These are phyloP conservation scores for Aeoliscus strigatus DNA, from an alignment of 2,797 vertebrate genomes.

Conservation along the genomic window DNA sequence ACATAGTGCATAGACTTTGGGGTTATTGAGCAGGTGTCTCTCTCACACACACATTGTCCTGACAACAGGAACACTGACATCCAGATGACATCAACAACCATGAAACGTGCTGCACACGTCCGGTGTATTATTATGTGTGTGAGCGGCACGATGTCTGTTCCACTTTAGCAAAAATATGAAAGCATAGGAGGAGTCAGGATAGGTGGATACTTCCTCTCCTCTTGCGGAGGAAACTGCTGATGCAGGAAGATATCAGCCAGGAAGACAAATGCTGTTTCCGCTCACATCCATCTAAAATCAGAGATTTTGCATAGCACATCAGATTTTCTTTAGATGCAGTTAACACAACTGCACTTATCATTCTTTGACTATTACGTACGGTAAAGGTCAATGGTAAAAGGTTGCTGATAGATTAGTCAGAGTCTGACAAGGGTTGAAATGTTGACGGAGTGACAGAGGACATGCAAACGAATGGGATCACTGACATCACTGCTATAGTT, in stretches of 20 bases:
- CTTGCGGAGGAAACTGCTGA: slow-evolving; percentile 46
- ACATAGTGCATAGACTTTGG: too few species aligned
- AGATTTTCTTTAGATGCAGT: not conserved
- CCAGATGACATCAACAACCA: slow-evolving; percentile 38
- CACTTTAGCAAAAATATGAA: slow-evolving; percentile 47
- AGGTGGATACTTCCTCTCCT: slow-evolving; percentile 66
- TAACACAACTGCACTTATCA: not conserved
- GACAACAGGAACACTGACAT: slow-evolving; percentile 59
- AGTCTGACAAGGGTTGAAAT: not conserved
- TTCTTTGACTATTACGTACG: not conserved
- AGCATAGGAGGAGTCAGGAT: slow-evolving; percentile 55
- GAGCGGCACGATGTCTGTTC: slow-evolving; percentile 26
- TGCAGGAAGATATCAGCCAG: slow-evolving; percentile 21
- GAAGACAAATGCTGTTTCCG: too few species aligned
- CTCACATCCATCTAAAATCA: not conserved
- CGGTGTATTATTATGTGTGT: slow-evolving; percentile 30
- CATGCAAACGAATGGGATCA: too few species aligned
- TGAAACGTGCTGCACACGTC: slow-evolving; percentile 38
- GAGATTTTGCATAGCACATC: not conserved
- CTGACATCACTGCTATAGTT: too few species aligned
- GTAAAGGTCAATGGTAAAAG: not conserved
- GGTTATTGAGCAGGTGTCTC: too few species aligned
- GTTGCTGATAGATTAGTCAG: slow-evolving; percentile 2
- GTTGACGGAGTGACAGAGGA: not conserved
- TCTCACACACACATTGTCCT: too few species aligned